Base-by-base conservation (phyloP, 2,113 vertebrate genomes). In the Capreolus pygargus region DNA sequence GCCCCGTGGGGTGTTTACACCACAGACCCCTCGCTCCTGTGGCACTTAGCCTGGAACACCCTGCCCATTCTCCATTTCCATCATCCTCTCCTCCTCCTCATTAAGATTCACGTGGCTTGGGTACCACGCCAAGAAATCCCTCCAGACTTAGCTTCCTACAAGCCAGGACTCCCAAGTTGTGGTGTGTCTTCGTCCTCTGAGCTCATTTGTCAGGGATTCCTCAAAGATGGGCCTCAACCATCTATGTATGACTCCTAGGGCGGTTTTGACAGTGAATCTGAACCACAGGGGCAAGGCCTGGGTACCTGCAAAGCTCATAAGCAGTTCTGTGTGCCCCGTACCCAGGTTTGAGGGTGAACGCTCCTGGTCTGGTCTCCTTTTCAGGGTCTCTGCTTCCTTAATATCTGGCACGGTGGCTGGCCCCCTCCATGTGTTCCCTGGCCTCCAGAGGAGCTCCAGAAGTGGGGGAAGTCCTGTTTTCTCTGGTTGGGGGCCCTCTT, bases 321-420 rank as follows among this genome's bases (percentile, higher is more conserved):
- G 27, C 1, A 55, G 55, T 61, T 17, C 57, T 36, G 5, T 45
- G 11, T 9, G 6, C 7, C 21, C 16, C 27, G 16, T 5, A 2
- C 58, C 30, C 12, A 82, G 1, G 12, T 43, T 4, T 55, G 58
- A 43, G 21, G 17, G 12, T 27, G 7, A 27, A 47, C 0, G 14
- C 21, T 15, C 47, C 50, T 7, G 14, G 3, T 58, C 6, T 23
- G 7, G 7, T 6, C 27, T 43, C 19, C 23, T 52, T 9, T 11
- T 15, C 5, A 52, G 74, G 47, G 21, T 39, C 39, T 55, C 3
- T 61, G 30, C 16, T 70, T 2, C 39, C 19, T 25, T 36, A 15
- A 1, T 3, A 3, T 11, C 33, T 6, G n/a, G 33, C 36, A n/a
- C 16, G 2, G 9, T 0, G 6, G 25, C 82, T 16, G 4, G 21